Evolutionary conservation across 2,797 vertebrate genomes (phyloP).

Genomic region (Leptodactylus fallax): DNA sequence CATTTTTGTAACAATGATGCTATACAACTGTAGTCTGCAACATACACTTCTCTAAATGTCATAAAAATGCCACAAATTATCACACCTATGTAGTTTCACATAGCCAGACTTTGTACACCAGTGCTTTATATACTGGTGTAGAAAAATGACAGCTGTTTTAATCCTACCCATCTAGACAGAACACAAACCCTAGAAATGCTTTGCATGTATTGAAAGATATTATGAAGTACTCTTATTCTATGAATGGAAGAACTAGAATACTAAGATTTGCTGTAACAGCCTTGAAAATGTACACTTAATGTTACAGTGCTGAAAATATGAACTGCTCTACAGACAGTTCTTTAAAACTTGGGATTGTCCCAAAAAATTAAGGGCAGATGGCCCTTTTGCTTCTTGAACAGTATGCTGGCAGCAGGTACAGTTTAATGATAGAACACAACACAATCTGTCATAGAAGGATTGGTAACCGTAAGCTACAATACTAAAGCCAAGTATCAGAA

Average conservation of each 20-base stretch:
- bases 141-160: no score
- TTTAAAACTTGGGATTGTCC: neutral
- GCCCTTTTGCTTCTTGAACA: conserved; percentile 8
- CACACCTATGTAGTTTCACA: no score
- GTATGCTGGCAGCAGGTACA: conserved; percentile 14
- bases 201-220: no score
- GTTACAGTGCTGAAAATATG: neutral
- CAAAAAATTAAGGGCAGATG: conserved; percentile 9
- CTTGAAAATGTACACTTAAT: neutral
- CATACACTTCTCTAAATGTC: no score
- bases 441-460: neutral
- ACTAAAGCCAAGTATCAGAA: neutral
- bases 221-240: no score
- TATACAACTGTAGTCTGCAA: no score
- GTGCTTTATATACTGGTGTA: no score
- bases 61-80: no score
- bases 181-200: no score
- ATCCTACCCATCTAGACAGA: no score
- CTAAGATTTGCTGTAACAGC: neutral
- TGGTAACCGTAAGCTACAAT: neutral
- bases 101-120: no score
- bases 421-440: conserved; percentile 15
- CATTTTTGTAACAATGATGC: no score
- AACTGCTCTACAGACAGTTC: neutral
- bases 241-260: neutral